These are phyloP conservation scores for Ceratina calcarata DNA, from an alignment of 1,140 invertebrate genomes.

Conservation along the genomic window DNA sequence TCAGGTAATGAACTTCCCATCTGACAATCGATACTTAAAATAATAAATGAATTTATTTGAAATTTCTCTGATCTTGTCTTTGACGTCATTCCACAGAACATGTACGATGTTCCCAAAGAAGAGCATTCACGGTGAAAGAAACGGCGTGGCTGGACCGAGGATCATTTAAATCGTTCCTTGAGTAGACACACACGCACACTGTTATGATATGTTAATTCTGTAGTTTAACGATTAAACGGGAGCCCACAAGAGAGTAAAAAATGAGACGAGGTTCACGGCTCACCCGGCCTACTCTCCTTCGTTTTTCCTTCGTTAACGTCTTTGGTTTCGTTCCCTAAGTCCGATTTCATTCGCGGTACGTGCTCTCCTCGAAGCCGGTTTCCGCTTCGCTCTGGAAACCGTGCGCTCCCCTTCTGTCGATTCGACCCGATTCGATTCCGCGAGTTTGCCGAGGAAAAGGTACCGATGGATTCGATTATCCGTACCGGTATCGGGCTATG, in stretches of 20 bases:
- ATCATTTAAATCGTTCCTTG: background rate
- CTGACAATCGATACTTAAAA: too few species aligned
- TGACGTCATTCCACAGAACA: background rate
- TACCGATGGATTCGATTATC: constrained; percentile 25
- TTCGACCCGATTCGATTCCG: constrained; percentile 30
- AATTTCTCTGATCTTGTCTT: too few species aligned
- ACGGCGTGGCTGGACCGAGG: background rate
- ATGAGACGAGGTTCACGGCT: constrained; percentile 28
- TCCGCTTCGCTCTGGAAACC: background rate
- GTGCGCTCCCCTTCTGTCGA: background rate
- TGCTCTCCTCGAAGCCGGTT: constrained; percentile 40
- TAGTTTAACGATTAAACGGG: constrained; percentile 43
- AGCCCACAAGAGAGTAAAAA: constrained; percentile 43
- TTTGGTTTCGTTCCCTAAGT: constrained; percentile 46
- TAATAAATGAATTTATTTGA: too few species aligned
- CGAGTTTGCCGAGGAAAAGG: constrained; percentile 36
- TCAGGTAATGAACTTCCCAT: too few species aligned
- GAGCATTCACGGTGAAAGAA: background rate
- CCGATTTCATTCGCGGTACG: constrained; percentile 16
- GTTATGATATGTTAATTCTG: constrained; percentile 53
- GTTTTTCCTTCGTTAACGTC: constrained; percentile 26
- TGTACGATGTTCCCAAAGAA: background rate
- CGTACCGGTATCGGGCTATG: constrained; percentile 6
- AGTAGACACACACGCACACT: background rate
- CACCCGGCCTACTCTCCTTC: constrained; percentile 25